These are phyloP conservation scores for Oreonectes daqikongensis DNA, from an alignment of 2,797 vertebrate species.

Conservation along the genomic window DNA sequence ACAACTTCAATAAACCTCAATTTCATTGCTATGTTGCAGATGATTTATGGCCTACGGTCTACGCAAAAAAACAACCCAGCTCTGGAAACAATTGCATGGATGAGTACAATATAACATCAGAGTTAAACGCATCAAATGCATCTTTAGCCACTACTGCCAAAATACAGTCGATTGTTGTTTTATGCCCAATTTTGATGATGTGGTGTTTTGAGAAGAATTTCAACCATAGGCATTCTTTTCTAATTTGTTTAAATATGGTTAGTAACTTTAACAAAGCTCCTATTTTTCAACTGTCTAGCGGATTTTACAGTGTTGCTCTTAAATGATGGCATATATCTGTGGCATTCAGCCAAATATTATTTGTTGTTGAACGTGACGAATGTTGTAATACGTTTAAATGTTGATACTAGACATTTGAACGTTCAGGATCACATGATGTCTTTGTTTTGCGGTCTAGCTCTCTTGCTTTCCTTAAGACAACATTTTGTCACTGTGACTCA, in stretches of 20 bases:
- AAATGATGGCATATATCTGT: conserved; percentile 18
- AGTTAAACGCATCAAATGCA: conserved; percentile 37
- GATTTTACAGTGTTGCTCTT: conserved; percentile 24
- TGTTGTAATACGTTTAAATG: not conserved
- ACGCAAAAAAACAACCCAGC: conserved; percentile 30
- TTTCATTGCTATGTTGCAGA: conserved; percentile 48
- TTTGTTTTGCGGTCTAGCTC: conserved; percentile 10
- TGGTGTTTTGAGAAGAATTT: conserved; percentile 51
- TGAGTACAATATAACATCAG: conserved; percentile 47
- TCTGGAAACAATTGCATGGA: conserved; percentile 40
- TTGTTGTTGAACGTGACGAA: conserved; percentile 5
- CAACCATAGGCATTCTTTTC: conserved; percentile 23
- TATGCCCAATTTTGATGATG: conserved; percentile 53
- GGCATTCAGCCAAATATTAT: not conserved
- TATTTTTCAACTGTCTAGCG: conserved; percentile 25
- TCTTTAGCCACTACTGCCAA: conserved; percentile 48
- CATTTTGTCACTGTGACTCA: conserved; percentile 31
- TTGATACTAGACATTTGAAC: not conserved
- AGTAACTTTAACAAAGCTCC: conserved; percentile 16
- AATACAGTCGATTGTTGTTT: conserved; percentile 41
- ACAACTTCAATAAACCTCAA: conserved; percentile 48
- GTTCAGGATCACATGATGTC: conserved; percentile 2
- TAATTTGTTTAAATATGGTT: conserved; percentile 19
- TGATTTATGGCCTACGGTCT: conserved; percentile 48
- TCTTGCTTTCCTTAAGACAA: conserved; percentile 15